Percentiles rank a stretch among this genome's conserved stretches.
Conservation (phyloP, 2,797 vertebrate species). For the Gymnothorax javanicus region DNA sequence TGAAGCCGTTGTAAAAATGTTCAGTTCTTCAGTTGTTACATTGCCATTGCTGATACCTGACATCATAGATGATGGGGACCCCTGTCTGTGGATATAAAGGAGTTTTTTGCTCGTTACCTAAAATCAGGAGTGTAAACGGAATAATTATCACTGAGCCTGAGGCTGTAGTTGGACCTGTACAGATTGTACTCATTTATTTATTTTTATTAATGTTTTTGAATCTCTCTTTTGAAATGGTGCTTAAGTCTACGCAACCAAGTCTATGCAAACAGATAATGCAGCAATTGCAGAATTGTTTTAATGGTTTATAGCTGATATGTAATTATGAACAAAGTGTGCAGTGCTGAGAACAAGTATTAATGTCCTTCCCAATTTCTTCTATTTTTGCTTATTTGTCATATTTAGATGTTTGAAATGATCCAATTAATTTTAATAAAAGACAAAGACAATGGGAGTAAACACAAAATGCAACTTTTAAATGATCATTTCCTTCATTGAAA, state of each 20-base stretch:
- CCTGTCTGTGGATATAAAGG: conserved; percentile 47
- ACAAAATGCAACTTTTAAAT: too few species aligned
- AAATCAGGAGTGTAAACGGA: conserved; percentile 44
- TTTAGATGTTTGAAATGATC: too few species aligned
- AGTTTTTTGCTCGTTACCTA: conserved; percentile 48
- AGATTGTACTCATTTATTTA: conserved; percentile 12
- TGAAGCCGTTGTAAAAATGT: conserved; percentile 47
- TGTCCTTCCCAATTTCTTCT: too few species aligned
- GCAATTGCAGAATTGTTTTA: not conserved
- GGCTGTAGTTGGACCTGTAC: conserved; percentile 34
- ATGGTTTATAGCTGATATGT: conserved; percentile 1
- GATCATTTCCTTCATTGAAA: too few species aligned
- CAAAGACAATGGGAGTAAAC: too few species aligned
- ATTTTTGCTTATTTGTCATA: too few species aligned
- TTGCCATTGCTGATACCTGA: conserved; percentile 42
- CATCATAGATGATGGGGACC: not conserved
- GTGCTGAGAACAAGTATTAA: too few species aligned
- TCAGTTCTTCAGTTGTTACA: conserved; percentile 58
- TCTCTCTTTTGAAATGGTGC: not conserved
- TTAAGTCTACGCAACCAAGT: conserved; percentile 30
- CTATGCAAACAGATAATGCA: conserved; percentile 4
- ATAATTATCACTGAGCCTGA: conserved; percentile 54
- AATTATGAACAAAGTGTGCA: conserved; percentile 3
- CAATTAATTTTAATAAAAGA: too few species aligned
- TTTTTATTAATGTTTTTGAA: conserved; percentile 22